These are phyloP conservation scores for Ceyx erithaca DNA, from an alignment of 2,797 vertebrate species.

Conservation along the genomic window DNA sequence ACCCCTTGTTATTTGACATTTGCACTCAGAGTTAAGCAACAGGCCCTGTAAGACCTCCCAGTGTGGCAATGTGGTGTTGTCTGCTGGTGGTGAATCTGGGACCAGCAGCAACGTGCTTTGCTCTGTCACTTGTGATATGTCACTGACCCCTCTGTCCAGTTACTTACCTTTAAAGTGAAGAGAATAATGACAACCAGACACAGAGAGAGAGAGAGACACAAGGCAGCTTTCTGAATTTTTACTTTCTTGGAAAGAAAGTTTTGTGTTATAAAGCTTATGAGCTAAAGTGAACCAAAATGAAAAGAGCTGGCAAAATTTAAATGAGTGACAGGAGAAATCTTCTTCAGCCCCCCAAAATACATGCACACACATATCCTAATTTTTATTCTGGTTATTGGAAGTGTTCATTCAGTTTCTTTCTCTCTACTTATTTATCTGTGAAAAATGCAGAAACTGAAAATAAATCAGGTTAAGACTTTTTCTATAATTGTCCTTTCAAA, in stretches of 20 bases:
- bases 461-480: slow-evolving; percentile 78
- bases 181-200: background rate
- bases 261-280: background rate
- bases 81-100: background rate
- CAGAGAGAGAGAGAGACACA: rapidly evolving
- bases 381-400: background rate
- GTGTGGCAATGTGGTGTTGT: background rate
- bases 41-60: background rate
- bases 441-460: slow-evolving; percentile 71
- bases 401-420: background rate
- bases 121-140: background rate
- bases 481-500: slow-evolving; percentile 79
- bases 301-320: background rate
- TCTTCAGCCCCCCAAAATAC: background rate
- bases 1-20: background rate
- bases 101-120: background rate
- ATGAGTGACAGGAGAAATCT: background rate
- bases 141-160: background rate
- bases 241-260: background rate
- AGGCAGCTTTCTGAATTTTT: background rate
- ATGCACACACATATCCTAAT: rapidly evolving
- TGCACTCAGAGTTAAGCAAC: background rate
- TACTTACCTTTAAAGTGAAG: background rate
- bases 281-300: background rate
- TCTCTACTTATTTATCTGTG: slow-evolving; percentile 66